Evolutionary conservation across 2,113 vertebrate species (phyloP).

Genomic region (Spilogale gracilis): DNA sequence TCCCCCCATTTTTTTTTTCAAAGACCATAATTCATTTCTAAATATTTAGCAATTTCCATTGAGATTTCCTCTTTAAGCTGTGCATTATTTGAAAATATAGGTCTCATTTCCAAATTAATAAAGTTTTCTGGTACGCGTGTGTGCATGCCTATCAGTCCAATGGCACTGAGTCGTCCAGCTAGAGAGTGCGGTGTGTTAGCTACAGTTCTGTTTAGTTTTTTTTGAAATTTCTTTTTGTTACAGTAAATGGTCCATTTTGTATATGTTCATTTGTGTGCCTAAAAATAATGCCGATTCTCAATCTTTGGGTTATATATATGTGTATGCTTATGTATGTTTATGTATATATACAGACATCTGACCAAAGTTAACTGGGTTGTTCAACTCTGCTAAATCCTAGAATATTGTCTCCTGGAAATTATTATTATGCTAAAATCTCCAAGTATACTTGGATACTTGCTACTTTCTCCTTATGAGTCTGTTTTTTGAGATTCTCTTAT

Average conservation of each 20-base stretch:
- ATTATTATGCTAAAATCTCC: background rate
- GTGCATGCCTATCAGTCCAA: background rate
- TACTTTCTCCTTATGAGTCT: background rate
- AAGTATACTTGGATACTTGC: background rate
- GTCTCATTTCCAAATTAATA: background rate
- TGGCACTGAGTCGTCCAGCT: background rate
- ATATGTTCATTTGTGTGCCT: background rate
- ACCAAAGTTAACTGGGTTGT: background rate
- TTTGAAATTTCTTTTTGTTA: background rate
- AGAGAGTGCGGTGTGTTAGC: background rate
- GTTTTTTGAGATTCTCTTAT: background rate
- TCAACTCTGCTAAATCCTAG: background rate
- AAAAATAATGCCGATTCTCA: background rate
- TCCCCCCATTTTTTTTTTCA: no score
- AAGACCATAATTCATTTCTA: background rate
- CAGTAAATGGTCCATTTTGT: background rate
- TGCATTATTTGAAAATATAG: background rate
- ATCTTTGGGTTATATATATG: background rate
- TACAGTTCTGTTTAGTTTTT: background rate
- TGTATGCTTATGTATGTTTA: background rate
- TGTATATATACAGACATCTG: background rate
- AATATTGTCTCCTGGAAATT: background rate
- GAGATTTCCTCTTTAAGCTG: background rate
- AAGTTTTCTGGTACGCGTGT: background rate
- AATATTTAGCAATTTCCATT: background rate